Evolutionary conservation across 2,797 vertebrate species (phyloP), one percentile per base, ranked within the genome.

Genomic region (Triplophysa bombifrons): DNA sequence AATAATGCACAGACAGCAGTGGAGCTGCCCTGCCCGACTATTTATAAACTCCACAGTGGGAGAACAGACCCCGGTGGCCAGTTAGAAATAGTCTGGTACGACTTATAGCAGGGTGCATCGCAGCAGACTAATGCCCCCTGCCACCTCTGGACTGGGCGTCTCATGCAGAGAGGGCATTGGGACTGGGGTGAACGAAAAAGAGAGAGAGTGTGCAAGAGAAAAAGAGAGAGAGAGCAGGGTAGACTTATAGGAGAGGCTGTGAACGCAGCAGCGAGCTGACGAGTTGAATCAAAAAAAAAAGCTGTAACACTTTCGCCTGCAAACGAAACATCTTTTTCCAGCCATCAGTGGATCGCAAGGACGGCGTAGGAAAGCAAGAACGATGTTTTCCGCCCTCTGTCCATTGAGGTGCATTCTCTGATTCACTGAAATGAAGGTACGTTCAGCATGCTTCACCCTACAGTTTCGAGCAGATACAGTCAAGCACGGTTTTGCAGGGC

Each of bases 1-100:
- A 92, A 90, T 93, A 88, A 91, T 94, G 94, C 94, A 93, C 92
- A 93, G 93, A 93, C 93, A 90, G 90, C 93, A 91, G 92, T 91
- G 86, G 91, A 88, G 90, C 92, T 91, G 91, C 92, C 92, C 86
- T 66, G 82, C 84, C 82, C 63, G 73, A 84, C 85, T 86, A 82
- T 80, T 81, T 83, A 81, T 83, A 84, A 82, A 87, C 68, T 58
- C 69, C 79, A 87, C 80, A 76, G 85, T 63, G 80, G 85, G 83
- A 51, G n/a, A 76, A 82, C 19, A 63, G 50, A 73, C 75, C 84
- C 84, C 78, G 82, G 69, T 82, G 84, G 84, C 80, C 75, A 84
- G 78, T 55, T 80, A 22, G 83, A 78, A 83, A 56, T 67, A 71
- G 85, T 86, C 87, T 82, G 53, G 88, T 84, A 86, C 82, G 85